These are phyloP conservation scores for Rhabdophis nuchalis DNA, from an alignment of 2,797 vertebrate genomes.

Conservation along the genomic window DNA sequence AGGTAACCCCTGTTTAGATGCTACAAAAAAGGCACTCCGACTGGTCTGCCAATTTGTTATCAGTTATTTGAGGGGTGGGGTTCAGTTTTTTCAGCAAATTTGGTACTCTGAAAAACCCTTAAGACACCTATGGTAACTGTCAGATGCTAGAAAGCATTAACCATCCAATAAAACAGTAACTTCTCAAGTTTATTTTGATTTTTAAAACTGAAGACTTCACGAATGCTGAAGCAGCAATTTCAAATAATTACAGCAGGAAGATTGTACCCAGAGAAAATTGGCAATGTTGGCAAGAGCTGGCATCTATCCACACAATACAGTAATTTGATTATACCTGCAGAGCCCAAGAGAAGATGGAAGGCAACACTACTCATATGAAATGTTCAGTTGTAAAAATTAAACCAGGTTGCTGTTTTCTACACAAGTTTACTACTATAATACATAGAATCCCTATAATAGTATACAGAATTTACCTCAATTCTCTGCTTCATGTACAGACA, in stretches of 20 bases:
- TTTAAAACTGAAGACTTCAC: neutral
- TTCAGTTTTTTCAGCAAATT: neutral
- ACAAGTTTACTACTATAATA: neutral
- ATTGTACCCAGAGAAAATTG: neutral
- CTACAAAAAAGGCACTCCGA: neutral
- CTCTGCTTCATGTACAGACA: neutral
- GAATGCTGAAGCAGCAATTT: neutral
- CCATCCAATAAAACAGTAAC: neutral
- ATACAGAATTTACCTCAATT: neutral
- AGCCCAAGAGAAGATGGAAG: conserved; percentile 16
- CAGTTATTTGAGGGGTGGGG: neutral
- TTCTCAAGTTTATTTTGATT: neutral
- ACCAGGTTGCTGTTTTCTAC: neutral
- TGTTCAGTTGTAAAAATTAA: neutral
- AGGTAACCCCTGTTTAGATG: neutral
- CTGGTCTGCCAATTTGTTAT: neutral
- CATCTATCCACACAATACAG: conserved; percentile 37
- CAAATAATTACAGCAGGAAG: neutral
- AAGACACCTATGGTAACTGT: neutral
- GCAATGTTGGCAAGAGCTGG: neutral
- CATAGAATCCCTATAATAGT: neutral
- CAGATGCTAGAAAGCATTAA: neutral
- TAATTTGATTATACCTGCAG: conserved; percentile 19
- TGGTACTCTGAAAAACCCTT: neutral
- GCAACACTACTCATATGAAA: neutral